Evolutionary conservation across 2,888 invertebrate genomes (phyloP).

Genomic region (Cyclophora punctaria): DNA sequence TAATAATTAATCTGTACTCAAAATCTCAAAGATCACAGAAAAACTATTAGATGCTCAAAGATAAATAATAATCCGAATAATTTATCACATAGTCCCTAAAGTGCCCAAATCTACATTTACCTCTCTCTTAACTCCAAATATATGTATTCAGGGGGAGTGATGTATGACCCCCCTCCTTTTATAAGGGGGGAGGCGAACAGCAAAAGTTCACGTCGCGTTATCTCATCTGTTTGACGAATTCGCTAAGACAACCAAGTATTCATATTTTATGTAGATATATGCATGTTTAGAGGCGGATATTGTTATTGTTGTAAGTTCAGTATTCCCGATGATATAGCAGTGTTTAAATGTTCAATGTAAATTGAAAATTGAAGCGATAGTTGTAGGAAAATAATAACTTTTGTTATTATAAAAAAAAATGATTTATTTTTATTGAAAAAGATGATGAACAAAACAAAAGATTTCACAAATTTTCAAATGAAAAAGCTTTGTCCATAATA

Average conservation of each 20-base stretch:
- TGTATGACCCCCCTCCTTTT: conserved; percentile 19
- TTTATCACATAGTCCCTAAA: conserved; percentile 4
- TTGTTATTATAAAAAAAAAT: too few species aligned
- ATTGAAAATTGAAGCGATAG: too few species aligned
- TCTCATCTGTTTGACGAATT: conserved; percentile 74
- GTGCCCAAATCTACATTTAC: conserved; percentile 2
- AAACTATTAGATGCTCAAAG: too few species aligned
- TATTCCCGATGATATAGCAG: too few species aligned
- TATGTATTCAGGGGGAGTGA: conserved; percentile 24
- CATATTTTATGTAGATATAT: conserved; percentile 58
- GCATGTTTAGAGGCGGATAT: conserved; percentile 23
- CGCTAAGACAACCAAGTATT: conserved; percentile 62
- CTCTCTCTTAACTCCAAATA: conserved; percentile 17
- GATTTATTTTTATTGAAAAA: too few species aligned
- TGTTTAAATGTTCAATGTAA: too few species aligned
- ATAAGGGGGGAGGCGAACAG: conserved; percentile 34
- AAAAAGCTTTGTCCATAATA: too few species aligned
- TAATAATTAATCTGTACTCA: not conserved
- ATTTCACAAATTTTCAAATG: too few species aligned
- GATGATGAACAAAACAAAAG: too few species aligned
- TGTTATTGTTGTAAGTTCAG: too few species aligned
- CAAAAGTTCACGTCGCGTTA: conserved; percentile 69
- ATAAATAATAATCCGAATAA: conserved; percentile 7
- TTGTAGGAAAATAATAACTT: too few species aligned
- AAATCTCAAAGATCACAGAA: not conserved